Evolutionary conservation across 1,140 invertebrate species (phyloP).

Genomic region (Drosophila tristis): DNA sequence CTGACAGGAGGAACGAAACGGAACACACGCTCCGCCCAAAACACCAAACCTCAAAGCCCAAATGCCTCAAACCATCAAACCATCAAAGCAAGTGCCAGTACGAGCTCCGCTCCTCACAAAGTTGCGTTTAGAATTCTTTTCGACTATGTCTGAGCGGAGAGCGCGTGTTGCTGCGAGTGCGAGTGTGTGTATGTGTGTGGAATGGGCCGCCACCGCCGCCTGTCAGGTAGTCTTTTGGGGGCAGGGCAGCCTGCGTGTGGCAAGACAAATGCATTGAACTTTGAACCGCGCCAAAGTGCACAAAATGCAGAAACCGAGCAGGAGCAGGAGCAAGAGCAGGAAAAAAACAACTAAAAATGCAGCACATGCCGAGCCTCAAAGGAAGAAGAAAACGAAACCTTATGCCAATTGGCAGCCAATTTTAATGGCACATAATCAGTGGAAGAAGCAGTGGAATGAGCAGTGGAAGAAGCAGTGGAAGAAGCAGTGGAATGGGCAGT

Average conservation of each 20-base stretch:
- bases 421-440: slow-evolving; percentile 62
- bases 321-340: neutral
- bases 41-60: neutral
- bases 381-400: slow-evolving; percentile 22
- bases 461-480: slow-evolving; percentile 9
- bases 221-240: neutral
- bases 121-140: slow-evolving; percentile 54
- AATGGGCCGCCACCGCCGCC: neutral
- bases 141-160: slow-evolving; percentile 2
- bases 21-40: slow-evolving; percentile 12
- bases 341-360: slow-evolving; percentile 20
- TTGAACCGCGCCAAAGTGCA: slow-evolving; percentile 56
- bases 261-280: slow-evolving; percentile 63
- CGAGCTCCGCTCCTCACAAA: slow-evolving; percentile 27
- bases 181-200: slow-evolving; percentile 5
- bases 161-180: slow-evolving; percentile 11
- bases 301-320: neutral
- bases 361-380: neutral
- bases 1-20: slow-evolving; percentile 22
- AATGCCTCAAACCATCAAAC: neutral
- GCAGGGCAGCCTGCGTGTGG: slow-evolving; percentile 31
- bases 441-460: neutral
- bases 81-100: neutral
- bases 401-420: slow-evolving; percentile 63
- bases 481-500: neutral